Evolutionary conservation across 1,140 invertebrate genomes (phyloP), one percentile per base, ranked within the genome.

Genomic region (Macrostomum lignano): DNA sequence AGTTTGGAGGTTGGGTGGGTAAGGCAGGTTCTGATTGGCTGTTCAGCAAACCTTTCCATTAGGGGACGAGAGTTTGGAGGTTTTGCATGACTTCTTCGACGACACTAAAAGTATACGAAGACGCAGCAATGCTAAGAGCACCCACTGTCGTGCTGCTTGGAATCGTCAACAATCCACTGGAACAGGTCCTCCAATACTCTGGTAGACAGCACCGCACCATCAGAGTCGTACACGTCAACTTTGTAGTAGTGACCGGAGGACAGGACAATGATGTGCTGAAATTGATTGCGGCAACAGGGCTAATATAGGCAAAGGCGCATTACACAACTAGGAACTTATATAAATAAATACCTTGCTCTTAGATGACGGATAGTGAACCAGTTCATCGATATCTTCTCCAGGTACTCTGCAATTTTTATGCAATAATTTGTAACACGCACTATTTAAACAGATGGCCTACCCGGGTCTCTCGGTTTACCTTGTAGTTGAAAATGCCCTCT

Each of bases 401-500:
- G 13, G 74, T 62, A 13, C 86, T 86, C 88, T n/a, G n/a, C n/a
- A n/a, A n/a, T n/a, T n/a, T n/a, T n/a, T 5, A 36, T 19, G 3
- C n/a, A 6, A 35, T 14, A 35, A 23, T 35, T 15, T 25, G 25
- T 21, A 17, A 24, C 7, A 24, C 6, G 3, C 9, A 25, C 9
- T 21, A n/a, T 32, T 74, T 62, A 13, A 86, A n/a, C n/a, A n/a
- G n/a, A n/a, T n/a, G n/a, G n/a, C n/a, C n/a, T n/a, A 86, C 17
- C 10, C 17, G 23, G 35, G 19, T 21, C 7, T 26, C 11, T 30
- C 13, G 9, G n/a, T 3, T 14, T 11, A 37, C 19, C 88, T 67
- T 0, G 75, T 82, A 2, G 82, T 93, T 51, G 96, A 94, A 52
- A 96, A 96, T 21, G 84, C 64, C 33, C 86, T 64, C 55, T 93